phyloP scores from a whole-genome alignment of 1,140 invertebrate species.

The Harpegnathos saltator region DNA sequence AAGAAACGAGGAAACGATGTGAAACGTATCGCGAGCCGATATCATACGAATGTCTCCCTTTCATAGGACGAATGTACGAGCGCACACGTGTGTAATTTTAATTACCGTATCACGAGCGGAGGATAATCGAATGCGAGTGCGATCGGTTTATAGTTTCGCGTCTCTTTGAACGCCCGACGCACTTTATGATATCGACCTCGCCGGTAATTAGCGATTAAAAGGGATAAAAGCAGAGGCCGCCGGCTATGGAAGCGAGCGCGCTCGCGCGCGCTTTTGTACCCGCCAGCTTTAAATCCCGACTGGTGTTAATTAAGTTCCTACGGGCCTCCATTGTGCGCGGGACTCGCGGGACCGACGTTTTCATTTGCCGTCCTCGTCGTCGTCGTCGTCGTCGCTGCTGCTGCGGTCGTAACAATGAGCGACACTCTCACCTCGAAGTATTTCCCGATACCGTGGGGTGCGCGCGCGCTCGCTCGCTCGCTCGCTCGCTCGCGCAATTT shows the following conservation, averaged over 20 bases:
- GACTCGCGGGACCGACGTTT: background rate
- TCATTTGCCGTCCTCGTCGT: conserved; percentile 4
- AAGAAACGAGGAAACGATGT: background rate
- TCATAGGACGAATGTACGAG: too few species aligned
- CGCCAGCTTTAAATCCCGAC: background rate
- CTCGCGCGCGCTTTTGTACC: conserved; percentile 13
- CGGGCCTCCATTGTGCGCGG: background rate
- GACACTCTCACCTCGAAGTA: conserved; percentile 43
- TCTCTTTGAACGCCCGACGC: background rate
- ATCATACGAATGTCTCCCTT: background rate
- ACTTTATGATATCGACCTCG: background rate
- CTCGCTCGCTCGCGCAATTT: too few species aligned
- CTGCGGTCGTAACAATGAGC: conserved; percentile 32
- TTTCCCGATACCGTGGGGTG: conserved; percentile 24
- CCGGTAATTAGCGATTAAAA: conserved; percentile 8
- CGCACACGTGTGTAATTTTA: too few species aligned
- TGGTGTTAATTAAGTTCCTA: conserved; percentile 11
- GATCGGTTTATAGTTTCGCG: background rate
- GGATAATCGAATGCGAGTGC: background rate
- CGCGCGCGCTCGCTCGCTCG: too few species aligned
- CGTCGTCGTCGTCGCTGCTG: too few species aligned
- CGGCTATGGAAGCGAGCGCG: too few species aligned
- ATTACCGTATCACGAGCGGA: too few species aligned
- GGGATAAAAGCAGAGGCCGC: background rate
- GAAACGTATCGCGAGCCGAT: background rate